Evolutionary conservation across 2,888 invertebrate species (phyloP).

Genomic region (Caenorhabditis japonica): DNA sequence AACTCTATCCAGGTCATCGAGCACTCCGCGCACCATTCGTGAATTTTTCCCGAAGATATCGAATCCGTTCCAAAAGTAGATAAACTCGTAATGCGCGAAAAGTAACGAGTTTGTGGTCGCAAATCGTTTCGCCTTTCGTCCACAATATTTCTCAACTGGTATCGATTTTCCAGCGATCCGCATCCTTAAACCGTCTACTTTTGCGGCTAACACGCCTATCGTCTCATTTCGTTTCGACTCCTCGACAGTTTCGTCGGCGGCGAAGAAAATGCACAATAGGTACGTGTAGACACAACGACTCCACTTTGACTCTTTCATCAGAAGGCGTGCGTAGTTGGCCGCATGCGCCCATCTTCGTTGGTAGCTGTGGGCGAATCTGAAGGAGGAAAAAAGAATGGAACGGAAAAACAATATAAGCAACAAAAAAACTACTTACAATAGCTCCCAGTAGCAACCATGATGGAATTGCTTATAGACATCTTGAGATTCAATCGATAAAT

Average conservation of each 20-base stretch:
- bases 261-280: slow-evolving; percentile 87
- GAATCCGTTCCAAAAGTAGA: slow-evolving; percentile 94
- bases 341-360: slow-evolving; percentile 71
- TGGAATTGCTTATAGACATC: slow-evolving; percentile 91
- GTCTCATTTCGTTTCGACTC: slow-evolving; percentile 59
- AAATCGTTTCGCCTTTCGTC: slow-evolving; percentile 88
- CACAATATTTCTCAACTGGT: slow-evolving; percentile 95
- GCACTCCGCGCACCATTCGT: slow-evolving; percentile 77
- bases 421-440: slow-evolving; percentile 82
- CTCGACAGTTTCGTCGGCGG: slow-evolving; percentile 67
- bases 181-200: slow-evolving; percentile 87
- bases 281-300: slow-evolving; percentile 89
- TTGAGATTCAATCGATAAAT: slow-evolving; percentile 87
- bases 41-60: slow-evolving; percentile 85
- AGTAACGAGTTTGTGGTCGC: slow-evolving; percentile 84
- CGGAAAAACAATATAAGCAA: too few species aligned
- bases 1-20: slow-evolving; percentile 76
- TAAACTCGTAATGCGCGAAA: slow-evolving; percentile 88
- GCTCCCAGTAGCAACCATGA: slow-evolving; percentile 93
- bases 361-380: slow-evolving; percentile 71
- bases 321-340: slow-evolving; percentile 77
- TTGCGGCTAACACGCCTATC: slow-evolving; percentile 71
- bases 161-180: slow-evolving; percentile 94
- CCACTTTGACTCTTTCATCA: slow-evolving; percentile 92
- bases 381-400: too few species aligned